These are phyloP conservation scores for Brachyrhaphis roseni DNA, from an alignment of 2,797 vertebrate genomes.

Conservation along the genomic window DNA sequence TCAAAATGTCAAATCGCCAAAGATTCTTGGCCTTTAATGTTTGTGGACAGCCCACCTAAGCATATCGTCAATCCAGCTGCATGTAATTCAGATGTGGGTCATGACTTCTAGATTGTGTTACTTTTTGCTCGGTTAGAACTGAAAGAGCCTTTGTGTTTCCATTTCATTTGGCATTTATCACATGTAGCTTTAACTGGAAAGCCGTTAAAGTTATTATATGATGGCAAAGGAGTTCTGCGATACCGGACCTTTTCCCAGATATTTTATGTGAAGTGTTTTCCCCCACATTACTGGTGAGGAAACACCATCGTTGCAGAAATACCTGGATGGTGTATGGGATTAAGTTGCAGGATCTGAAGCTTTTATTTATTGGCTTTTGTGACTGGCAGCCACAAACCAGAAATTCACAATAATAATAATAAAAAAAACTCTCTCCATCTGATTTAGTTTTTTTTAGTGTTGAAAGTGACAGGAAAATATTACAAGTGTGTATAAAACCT, in stretches of 20 bases:
- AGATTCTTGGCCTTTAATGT: conserved; percentile 1
- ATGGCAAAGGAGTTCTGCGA: background rate
- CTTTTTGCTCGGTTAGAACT: background rate
- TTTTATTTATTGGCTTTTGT: background rate
- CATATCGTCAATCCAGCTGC: conserved; percentile 1
- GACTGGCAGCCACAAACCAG: background rate
- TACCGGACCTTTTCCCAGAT: background rate
- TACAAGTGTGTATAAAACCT: background rate
- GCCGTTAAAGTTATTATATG: background rate
- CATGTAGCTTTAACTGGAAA: background rate
- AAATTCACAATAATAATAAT: background rate
- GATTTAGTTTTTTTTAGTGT: background rate
- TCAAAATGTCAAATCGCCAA: background rate
- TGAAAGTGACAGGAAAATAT: background rate
- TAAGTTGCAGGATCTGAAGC: background rate
- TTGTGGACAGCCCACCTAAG: background rate
- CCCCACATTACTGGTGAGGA: background rate
- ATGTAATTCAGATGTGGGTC: conserved; percentile 1
- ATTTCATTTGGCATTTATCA: background rate
- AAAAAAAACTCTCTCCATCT: background rate
- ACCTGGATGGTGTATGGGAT: background rate
- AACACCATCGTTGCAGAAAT: background rate
- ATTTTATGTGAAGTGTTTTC: background rate
- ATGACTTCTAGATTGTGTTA: conserved; percentile 10
- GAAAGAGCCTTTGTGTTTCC: conserved; percentile 3